Conservation (phyloP, 2,797 vertebrate species). For the Sebastiscus albofasciatus region DNA sequence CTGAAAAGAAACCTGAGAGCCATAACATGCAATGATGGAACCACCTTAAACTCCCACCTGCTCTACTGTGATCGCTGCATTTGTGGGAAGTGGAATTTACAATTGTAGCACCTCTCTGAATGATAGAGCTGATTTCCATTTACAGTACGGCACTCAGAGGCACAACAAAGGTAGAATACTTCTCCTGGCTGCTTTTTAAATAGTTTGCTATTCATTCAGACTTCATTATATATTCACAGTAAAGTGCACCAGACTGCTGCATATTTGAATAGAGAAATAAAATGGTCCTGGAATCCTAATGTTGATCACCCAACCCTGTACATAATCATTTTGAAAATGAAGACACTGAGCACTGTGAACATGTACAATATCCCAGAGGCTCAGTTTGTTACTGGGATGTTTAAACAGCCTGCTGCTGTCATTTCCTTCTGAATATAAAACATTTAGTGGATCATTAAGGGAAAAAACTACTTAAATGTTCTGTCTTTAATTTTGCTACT, state of each 20-base stretch:
- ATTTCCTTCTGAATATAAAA: background rate
- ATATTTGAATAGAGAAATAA: conserved; percentile 4
- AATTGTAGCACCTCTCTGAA: background rate
- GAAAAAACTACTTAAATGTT: background rate
- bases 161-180: background rate
- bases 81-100: background rate
- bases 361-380: background rate
- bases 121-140: background rate
- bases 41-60: background rate
- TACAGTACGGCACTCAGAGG: background rate
- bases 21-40: no score
- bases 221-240: background rate
- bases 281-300: background rate
- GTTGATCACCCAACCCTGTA: background rate
- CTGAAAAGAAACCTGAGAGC: background rate
- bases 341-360: background rate
- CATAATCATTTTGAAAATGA: background rate
- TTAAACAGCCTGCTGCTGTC: background rate
- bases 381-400: background rate
- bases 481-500: background rate
- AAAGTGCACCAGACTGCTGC: background rate
- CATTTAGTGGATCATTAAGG: background rate
- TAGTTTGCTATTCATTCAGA: background rate
- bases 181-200: background rate
- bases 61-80: background rate